Base-by-base conservation (phyloP, 2,797 vertebrate species). In the Alauda arvensis region DNA sequence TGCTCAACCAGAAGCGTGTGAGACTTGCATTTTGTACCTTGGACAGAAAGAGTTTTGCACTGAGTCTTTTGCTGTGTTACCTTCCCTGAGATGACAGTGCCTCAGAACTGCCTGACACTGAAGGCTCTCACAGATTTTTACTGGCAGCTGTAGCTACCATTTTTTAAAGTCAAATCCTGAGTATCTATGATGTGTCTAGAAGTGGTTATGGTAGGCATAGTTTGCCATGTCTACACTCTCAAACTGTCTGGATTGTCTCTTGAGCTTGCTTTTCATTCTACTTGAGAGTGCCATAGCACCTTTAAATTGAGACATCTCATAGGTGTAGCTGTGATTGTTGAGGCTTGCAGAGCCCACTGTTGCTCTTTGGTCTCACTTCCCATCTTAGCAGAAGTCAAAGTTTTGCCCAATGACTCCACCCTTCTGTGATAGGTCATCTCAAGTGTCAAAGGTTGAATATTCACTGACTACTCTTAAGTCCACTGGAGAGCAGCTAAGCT, bases 401-500 rank as follows among this genome's bases (percentile, higher is more conserved):
- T 69, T 81, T 83, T 74, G 16, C 23, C 14, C 57, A 33, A 45
- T 57, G 31, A 46, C 52, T 70, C 18, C 17, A 16, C 5, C 34
- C 7, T 72, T 82, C 57, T 0, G 0, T 25, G 31, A 40, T 24
- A 31, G 10, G 15, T 34, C 1, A 5, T 46, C n/a, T 59, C 40
- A 2, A 0, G 0, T 18, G 11, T 65, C 51, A 33, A 4, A 87
- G 59, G 29, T 12, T 3, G 9, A 83, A 53, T 69, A 26, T 65
- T 71, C 0, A 2, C 29, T 66, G 49, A 13, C 39, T 61, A 6
- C 18, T n/a, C 11, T 12, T 2, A 48, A 63, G 20, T 67, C 23
- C 8, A 5, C 25, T 69, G 56, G 28, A 1, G 5, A 42, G 10
- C 19, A 24, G 18, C 60, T 75, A 48, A 71, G 23, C 18, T 43